These are phyloP conservation scores for Vicugna pacos DNA, from an alignment of 2,113 vertebrate genomes.

Conservation along the genomic window DNA sequence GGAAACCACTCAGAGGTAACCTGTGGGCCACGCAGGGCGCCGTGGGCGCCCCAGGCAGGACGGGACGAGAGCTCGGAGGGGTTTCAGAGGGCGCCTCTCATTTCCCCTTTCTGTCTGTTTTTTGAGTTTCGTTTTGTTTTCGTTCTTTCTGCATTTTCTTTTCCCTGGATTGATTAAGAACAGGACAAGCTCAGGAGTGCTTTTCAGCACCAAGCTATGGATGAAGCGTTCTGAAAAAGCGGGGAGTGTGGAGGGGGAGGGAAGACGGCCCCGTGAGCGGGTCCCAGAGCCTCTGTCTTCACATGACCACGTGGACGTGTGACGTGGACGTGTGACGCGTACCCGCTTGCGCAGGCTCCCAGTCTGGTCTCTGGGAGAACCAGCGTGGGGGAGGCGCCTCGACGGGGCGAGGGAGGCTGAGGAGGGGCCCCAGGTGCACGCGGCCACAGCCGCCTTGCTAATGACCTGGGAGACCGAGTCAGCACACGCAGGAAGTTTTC, in stretches of 20 bases:
- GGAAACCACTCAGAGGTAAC: not conserved
- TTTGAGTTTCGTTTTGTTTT: not conserved
- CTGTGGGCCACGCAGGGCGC: not conserved
- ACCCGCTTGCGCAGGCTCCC: not conserved
- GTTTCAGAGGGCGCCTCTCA: not conserved
- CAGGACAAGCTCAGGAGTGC: not conserved
- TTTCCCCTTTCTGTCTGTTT: not conserved
- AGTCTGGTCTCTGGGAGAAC: slow-evolving; percentile 27
- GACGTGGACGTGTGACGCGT: not conserved
- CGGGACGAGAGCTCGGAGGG: not conserved
- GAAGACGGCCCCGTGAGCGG: not conserved
- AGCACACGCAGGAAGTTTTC: slow-evolving; percentile 74
- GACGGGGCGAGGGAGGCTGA: not conserved
- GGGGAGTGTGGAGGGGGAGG: too few species aligned
- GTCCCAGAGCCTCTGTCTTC: not conserved
- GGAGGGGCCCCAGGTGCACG: slow-evolving; percentile 67
- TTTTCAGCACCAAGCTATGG: not conserved
- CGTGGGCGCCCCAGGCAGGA: fast-evolving
- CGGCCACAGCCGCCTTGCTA: slow-evolving; percentile 56
- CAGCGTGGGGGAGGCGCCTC: slow-evolving; percentile 17
- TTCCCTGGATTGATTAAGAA: not conserved
- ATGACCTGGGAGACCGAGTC: slow-evolving; percentile 68
- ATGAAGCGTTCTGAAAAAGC: not conserved
- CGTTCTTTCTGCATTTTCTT: not conserved
- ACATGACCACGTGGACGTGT: not conserved